phyloP scores from a whole-genome alignment of 2,113 vertebrate species.

The Phaethon lepturus region DNA sequence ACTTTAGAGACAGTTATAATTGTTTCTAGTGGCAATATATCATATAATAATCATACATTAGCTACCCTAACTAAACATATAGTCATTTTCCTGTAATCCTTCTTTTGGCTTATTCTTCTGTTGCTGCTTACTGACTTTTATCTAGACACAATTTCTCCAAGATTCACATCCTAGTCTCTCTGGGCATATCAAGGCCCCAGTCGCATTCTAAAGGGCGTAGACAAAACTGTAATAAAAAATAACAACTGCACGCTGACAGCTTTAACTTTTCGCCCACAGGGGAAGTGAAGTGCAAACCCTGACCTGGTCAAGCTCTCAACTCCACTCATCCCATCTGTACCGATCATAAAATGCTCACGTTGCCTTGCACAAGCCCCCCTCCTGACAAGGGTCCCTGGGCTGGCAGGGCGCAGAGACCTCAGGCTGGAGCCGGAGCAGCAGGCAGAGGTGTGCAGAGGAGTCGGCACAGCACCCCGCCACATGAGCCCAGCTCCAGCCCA shows the following conservation, averaged over 20 bases:
- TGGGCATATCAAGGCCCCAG: not conserved
- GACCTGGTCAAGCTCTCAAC: not conserved
- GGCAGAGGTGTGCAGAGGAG: not conserved
- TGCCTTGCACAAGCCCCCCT: not conserved
- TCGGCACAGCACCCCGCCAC: not conserved
- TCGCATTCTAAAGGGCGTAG: not conserved
- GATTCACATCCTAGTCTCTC: conserved; percentile 33
- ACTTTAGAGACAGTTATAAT: not conserved
- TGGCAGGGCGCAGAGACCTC: not conserved
- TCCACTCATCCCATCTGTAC: not conserved
- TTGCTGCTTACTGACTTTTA: not conserved
- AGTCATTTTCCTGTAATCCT: not conserved
- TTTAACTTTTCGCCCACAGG: conserved; percentile 16
- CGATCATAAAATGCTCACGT: fast-evolving
- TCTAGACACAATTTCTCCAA: not conserved
- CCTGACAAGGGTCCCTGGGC: fast-evolving
- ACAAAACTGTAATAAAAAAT: conserved; percentile 15
- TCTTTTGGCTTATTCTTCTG: not conserved
- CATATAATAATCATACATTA: not conserved
- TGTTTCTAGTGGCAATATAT: not conserved
- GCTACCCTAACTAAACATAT: conserved; percentile 1
- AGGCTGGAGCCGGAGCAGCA: not conserved
- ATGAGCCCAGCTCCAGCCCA: not conserved
- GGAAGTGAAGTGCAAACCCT: conserved; percentile 1
- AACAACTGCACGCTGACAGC: not conserved